Percentiles rank a stretch among this genome's conserved stretches.
These are phyloP conservation scores for Philereme vetulata DNA, from an alignment of 2,888 invertebrate species.

Conservation along the genomic window DNA sequence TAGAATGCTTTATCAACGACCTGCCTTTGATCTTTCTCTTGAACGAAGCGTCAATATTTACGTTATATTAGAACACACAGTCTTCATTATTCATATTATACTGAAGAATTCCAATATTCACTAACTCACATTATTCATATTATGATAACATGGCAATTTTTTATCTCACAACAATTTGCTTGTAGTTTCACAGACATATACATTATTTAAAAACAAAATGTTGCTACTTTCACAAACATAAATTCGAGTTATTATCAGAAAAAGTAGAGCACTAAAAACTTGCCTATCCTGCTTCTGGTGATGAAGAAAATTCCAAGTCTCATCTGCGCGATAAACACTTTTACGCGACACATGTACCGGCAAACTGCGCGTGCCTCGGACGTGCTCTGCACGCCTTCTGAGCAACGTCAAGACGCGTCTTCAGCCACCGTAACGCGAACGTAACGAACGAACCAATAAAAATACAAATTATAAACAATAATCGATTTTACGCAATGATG, in stretches of 20 bases:
- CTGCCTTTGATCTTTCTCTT: conserved; percentile 32
- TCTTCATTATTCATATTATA: conserved; percentile 7
- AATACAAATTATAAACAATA: conserved; percentile 48
- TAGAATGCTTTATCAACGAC: conserved; percentile 38
- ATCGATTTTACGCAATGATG: conserved; percentile 55
- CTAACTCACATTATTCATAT: background rate
- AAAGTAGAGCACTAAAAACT: conserved; percentile 48
- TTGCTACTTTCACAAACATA: too few relatives aligned
- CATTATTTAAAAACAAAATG: too few relatives aligned
- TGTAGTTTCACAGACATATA: background rate
- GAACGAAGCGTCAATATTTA: conserved; percentile 7
- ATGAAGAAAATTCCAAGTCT: conserved; percentile 63
- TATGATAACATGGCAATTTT: conserved; percentile 1
- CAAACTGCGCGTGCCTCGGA: conserved; percentile 51
- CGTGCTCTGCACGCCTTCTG: conserved; percentile 49
- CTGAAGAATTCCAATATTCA: conserved; percentile 11
- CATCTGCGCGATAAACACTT: conserved; percentile 61
- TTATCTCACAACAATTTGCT: background rate
- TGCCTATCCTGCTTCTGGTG: conserved; percentile 65
- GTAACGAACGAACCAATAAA: conserved; percentile 39
- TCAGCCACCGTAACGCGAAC: conserved; percentile 41
- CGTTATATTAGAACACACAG: conserved; percentile 2
- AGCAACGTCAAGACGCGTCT: conserved; percentile 38
- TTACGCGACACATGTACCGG: conserved; percentile 60
- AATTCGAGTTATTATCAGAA: background rate